phyloP scores from a whole-genome alignment of 2,113 vertebrate genomes.

The Puma concolor region DNA sequence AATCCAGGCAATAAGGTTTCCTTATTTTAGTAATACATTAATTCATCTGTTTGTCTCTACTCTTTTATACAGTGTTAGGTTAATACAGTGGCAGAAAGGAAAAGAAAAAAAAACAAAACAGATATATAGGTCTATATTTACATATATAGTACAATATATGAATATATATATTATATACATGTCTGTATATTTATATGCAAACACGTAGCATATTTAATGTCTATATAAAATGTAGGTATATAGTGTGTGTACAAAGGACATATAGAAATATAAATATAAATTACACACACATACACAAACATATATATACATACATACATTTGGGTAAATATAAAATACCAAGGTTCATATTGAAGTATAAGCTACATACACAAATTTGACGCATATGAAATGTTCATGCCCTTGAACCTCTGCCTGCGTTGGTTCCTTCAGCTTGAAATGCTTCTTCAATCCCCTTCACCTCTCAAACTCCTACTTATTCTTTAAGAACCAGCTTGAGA shows the following conservation, averaged over 20 bases:
- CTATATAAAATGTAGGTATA: not conserved
- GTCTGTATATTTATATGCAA: not conserved
- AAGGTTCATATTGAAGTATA: not conserved
- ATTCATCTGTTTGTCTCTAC: slow-evolving; percentile 10
- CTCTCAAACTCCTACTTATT: not conserved
- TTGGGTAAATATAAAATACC: not conserved
- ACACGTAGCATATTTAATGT: not conserved
- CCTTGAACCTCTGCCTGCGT: not conserved
- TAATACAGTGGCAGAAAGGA: not conserved
- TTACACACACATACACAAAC: not conserved
- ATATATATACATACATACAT: not conserved
- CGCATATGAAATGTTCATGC: not conserved
- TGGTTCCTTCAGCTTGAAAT: not conserved
- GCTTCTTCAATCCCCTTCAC: not conserved
- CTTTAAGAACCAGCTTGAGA: slow-evolving; percentile 7
- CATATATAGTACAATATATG: not conserved
- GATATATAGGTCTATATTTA: not conserved
- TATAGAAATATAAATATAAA: not conserved
- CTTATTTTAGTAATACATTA: not conserved
- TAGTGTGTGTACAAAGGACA: not conserved
- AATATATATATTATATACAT: not conserved
- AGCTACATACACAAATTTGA: not conserved
- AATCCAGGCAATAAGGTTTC: not conserved
- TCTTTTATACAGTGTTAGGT: slow-evolving; percentile 17
- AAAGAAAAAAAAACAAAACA: not conserved